phyloP scores from a whole-genome alignment of 2,113 vertebrate genomes.

The Spermophilus dauricus region DNA sequence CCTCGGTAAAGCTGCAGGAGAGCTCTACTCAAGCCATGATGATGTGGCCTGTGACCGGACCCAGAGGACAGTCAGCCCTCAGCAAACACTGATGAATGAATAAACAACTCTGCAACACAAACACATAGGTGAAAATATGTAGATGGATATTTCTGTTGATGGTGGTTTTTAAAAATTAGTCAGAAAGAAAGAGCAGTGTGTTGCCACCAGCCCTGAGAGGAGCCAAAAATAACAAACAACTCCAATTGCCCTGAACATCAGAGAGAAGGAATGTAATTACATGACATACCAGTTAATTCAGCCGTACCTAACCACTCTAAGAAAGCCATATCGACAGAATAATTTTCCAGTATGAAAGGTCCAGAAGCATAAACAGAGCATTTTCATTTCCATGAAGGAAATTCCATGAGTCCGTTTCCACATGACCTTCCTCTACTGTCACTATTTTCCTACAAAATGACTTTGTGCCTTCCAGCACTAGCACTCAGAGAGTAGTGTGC shows the following conservation, averaged over 20 bases:
- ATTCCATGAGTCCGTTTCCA: neutral
- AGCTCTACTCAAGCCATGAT: neutral
- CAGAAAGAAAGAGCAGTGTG: conserved; percentile 6
- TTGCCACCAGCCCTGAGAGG: neutral
- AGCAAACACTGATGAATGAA: neutral
- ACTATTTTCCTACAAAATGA: conserved; percentile 34
- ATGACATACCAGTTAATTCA: neutral
- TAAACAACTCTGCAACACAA: neutral
- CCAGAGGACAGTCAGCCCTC: neutral
- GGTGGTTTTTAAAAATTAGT: neutral
- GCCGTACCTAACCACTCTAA: neutral
- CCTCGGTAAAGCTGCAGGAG: neutral
- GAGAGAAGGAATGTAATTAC: neutral
- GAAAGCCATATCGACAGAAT: neutral
- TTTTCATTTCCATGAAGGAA: neutral
- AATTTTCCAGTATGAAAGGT: neutral
- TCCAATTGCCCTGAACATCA: neutral
- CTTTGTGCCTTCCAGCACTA: neutral
- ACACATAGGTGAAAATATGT: neutral
- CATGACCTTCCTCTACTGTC: neutral
- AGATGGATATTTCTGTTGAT: neutral
- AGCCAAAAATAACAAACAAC: conserved; percentile 24
- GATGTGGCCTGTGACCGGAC: neutral
- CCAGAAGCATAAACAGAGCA: conserved; percentile 24
- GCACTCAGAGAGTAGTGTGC: neutral